Base-by-base conservation (phyloP, 2,888 invertebrate species). In the Eugnorisma glareosa region DNA sequence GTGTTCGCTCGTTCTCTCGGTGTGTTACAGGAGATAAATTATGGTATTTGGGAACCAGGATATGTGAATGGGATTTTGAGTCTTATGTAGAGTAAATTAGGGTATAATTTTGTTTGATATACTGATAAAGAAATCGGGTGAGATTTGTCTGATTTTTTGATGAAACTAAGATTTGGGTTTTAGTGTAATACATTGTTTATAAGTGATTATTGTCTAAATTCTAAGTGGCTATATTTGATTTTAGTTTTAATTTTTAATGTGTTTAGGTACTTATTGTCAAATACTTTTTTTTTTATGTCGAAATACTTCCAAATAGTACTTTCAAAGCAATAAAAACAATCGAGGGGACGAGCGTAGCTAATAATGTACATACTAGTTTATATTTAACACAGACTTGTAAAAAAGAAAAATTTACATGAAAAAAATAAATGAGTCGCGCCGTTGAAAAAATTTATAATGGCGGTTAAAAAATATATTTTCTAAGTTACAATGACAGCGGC, bases 401-500 rank as follows among this genome's bases (percentile, higher is more conserved):
- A 89, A 86, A 88, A 88, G 82, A 43, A 77, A 83, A 74, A 78
- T 82, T 85, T 77, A 79, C 79, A 40, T 40, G 64, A 84, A 84
- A 86, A 89, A 86, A 89, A 84, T 82, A 67, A 77, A 64, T 64
- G 64, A 86, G 73, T 78, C 80, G 85, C 90, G 86, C 89, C 85
- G 89, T 91, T 90, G 83, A 91, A 87, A 89, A 91, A 78, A 89
- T 72, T 88, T 81, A 85, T 75, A 73, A 84, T 88, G 90, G 91
- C 92, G 91, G 90, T 89, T 15, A 91, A 95, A 95, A 94, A 94
- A 94, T 93, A 95, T 95, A 95, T 94, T 94, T 92, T 92, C 91
- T 92, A 92, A 93, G 95, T 94, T 95, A 94, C 94, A 93, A 92
- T 85, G 88, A 89, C 67, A 94, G 95, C 95, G 95, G 94, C 93